Conservation (phyloP, 2,113 vertebrate species). For the Chamaetylas fuelleborni region DNA sequence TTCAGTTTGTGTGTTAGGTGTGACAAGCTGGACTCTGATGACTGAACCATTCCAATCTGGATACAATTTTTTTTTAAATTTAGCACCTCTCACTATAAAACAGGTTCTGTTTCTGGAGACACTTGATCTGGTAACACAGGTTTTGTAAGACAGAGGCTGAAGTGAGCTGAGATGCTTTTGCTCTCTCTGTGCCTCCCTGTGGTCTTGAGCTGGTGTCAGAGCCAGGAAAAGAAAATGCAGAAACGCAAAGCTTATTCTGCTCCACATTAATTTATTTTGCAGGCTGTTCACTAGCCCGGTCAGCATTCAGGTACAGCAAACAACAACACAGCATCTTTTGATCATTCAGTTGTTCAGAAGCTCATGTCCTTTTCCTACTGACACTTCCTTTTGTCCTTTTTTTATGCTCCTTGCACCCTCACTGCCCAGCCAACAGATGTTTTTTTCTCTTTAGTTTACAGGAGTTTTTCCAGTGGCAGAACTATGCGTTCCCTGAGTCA, state of each 20-base stretch:
- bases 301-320: neutral
- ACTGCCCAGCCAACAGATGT: neutral
- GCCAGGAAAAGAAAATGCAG: neutral
- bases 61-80: neutral
- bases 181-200: neutral
- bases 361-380: conserved; percentile 2
- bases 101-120: conserved; percentile 27
- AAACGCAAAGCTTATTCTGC: neutral
- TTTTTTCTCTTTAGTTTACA: conserved; percentile 2
- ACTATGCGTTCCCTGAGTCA: neutral
- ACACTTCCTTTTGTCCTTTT: neutral
- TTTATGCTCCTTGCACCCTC: neutral
- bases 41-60: conserved; percentile 50
- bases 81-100: neutral
- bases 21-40: conserved; percentile 37
- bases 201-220: conserved; percentile 22
- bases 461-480: neutral
- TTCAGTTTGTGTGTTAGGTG: conserved; percentile 44
- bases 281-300: neutral
- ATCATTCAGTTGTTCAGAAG: neutral
- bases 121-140: conserved; percentile 13
- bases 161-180: neutral
- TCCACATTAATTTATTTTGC: conserved; percentile 1
- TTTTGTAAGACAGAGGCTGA: conserved; percentile 11
- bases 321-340: neutral